Evolutionary conservation across 2,888 invertebrate genomes (phyloP), one percentile per base, ranked within the genome.

Genomic region (Ennomos quercinarius): DNA sequence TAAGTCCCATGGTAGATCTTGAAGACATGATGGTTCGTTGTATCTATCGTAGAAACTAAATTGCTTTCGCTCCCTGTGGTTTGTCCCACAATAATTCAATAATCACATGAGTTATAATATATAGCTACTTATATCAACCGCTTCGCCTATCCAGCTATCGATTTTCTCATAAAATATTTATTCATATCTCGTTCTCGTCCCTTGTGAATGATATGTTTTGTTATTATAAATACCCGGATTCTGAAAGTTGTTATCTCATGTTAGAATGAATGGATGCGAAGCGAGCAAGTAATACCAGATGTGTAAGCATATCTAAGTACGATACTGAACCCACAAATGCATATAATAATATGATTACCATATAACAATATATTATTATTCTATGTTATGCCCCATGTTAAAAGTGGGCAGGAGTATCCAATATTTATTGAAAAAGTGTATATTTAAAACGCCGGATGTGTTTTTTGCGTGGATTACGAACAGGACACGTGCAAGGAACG

Each of bases 401-500:
- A 27, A 27, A 27, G 27, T 27, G 6, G 27, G 3, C 38, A 45
- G 39, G 13, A 41, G 41, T 6, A 27, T 27, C 6, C 27, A 27
- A 27, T 27, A 27, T 27, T 27, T 27, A 54, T 41, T 39, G 35
- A 36, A 64, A 44, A 44, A 41, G 27, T 60, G 46, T 57, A 58
- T 61, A 17, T 17, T 60, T 55, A 68, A 64, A 65, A 63, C 68
- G 69, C 76, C 71, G 77, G 77, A 78, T 75, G 72, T 71, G 71
- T 77, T 79, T 80, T 79, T 73, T 61, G 59, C 53, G 52, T 44
- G 64, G 69, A 71, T 70, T 67, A 61, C 64, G 68, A 73, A 71
- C 74, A 64, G 69, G 71, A 81, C 83, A 82, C 80, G 81, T 83
- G 82, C 81, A 78, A 61, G 71, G 71, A 74, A 72, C 79, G 79